Evolutionary conservation across 2,797 vertebrate genomes (phyloP), one percentile per base, ranked within the genome.

Genomic region (Furcifer pardalis): DNA sequence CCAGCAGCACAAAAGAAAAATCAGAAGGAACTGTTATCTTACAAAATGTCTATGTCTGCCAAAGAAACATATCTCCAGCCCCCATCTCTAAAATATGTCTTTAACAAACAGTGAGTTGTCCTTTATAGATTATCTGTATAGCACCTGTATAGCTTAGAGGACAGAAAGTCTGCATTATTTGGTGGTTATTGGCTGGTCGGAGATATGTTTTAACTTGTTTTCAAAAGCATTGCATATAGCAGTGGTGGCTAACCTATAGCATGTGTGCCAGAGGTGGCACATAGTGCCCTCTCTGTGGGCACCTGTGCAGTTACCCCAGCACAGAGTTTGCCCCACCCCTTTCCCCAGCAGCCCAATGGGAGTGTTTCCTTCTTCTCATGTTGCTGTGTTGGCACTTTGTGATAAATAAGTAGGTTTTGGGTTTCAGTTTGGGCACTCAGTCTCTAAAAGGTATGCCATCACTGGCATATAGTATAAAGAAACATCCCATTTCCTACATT

Each of bases 11-110:
- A 10, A 49, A 37, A 32, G 13, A n/a, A 15, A 81, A 71, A 56
- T 21, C 17, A 66, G 42, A 17, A 19, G 49, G 15, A 42, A 60
- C 5, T 59, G 8, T 10, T 59, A 42, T 80, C 7, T 49, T 49
- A 4, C 30, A 62, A 52, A 72, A 32, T 44, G 35, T 40, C 30
- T 44, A 7, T 32, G 19, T 59, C 19, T 25, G 23, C 19, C 49
- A 72, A 32, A 27, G 73, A 81, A 89, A 81, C 42, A 13, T 1
- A 52, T 84, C 49, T 40, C 44, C n/a, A 15, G 25, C 60, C 30
- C 19, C 77, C 82, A 71, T 69, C 65, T 68, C 27, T 71, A 77
- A 84, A 83, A 77, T 68, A 44, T 77, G 23, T 78, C 63, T 27
- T 17, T 25, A n/a, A 44, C 4, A 80, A 52, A 21, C 8, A 25